Base-by-base conservation (phyloP, 1,140 invertebrate genomes). In the Ceratitis capitata region DNA sequence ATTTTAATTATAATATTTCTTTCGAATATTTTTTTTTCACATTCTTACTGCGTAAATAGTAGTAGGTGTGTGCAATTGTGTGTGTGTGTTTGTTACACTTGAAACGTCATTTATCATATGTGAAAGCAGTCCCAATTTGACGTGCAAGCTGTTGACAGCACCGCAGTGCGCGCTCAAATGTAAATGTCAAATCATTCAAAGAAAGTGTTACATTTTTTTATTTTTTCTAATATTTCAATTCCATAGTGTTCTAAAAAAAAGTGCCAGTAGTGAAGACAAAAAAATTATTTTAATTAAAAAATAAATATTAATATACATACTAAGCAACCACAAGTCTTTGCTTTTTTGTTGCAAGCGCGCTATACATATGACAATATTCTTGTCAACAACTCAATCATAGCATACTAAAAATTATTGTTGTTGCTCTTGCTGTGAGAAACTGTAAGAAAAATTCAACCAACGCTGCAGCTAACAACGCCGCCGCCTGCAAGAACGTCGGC, bases 1-100 rank as follows among this genome's bases (percentile, higher is more conserved):
- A 47, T 45, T 45, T 42, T 78, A 78, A 78, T 78, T 78, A 78
- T 78, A 39, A 78, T 47, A 74, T 42, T 74, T 56, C 12, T 74
- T 42, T 42, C 26, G n/a, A n/a, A 74, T 26, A 6, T 74, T 42
- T 61, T 61, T 74, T 42, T 49, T 49, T 49, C 47, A 6, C 6
- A 6, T 49, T 49, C 6, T 49, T 49, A 49, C 14, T 49, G 6
- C 6, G 47, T 56, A 56, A 56, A 14, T 56, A 56, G 9, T 7
- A 56, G n/a, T 56, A 61, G 1, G 7, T 49, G 9, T 61, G 14
- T 2, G 23, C 58, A 61, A 32, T n/a, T 61, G 29, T 14, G 56
- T 58, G 61, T 78, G 69, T 12, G 56, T 58, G 61, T 78, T 35
- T 12, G 39, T 39, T 26, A 78, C 23, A 78, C 69, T 45, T 78